Evolutionary conservation across 1,140 invertebrate genomes (phyloP), one percentile per base, ranked within the genome.

Genomic region (Philaenus spumarius): DNA sequence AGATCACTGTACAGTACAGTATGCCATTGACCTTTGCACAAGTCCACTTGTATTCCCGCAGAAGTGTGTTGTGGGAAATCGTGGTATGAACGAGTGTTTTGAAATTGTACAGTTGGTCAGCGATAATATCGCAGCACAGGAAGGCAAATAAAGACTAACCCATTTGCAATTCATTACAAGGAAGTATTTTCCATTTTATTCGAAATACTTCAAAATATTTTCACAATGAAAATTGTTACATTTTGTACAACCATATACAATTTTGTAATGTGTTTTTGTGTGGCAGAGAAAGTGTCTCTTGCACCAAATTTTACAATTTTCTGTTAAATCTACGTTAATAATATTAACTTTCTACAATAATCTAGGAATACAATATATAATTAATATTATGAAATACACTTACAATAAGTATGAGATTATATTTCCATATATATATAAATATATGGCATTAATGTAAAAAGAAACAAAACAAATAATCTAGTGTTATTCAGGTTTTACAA

Each of bases 241-340:
- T 63, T 59, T 61, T 63, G 62, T 63, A 63, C 62, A 63, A 63
- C 62, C 62, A 63, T 63, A 63, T 63, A 63, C 62, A 63, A 63
- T 60, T 58, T 53, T 63, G 45, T 63, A 60, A 43, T 56, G 52
- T 48, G 35, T 58, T 53, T 34, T 61, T 62, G 43, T 63, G 47
- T 58, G 59, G 59, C 62, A 63, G 59, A 63, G 47, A 20, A n/a
- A 58, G 57, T 52, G 56, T 22, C 61, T 59, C 58, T 58, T 62
- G 61, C 61, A 63, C 58, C 50, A 58, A 63, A 63, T 63, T 63
- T 63, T 60, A 63, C 62, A 60, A 53, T 59, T 52, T 59, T 52
- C 26, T 56, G 42, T 56, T 46, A 56, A 56, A 56, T 56, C 58
- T 59, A 59, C 40, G 50, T 59, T 52, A 53, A 52, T 51, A 19